These are phyloP conservation scores for Buceros bicornis DNA, from an alignment of 2,797 vertebrate genomes.

Conservation along the genomic window DNA sequence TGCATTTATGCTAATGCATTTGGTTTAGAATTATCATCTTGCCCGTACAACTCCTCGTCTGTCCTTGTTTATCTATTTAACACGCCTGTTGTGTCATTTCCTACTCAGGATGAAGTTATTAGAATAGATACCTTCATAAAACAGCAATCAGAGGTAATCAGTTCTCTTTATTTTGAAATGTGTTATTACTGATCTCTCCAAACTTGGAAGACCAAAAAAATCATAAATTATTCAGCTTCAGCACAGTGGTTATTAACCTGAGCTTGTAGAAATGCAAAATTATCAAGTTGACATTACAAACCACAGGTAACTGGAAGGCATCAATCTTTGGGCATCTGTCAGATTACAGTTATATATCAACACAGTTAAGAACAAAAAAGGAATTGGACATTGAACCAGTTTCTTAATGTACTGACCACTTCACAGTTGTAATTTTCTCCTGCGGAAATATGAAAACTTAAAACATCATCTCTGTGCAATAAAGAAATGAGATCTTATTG, in stretches of 20 bases:
- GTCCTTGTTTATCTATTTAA: slow-evolving; percentile 11
- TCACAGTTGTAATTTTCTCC: neutral
- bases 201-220: neutral
- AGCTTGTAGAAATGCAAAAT: neutral
- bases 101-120: neutral
- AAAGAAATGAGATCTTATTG: slow-evolving; percentile 33
- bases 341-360: neutral
- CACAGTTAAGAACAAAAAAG: neutral
- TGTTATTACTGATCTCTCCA: neutral
- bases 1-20: slow-evolving; percentile 54
- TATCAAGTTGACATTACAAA: slow-evolving; percentile 13
- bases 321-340: neutral
- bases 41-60: neutral
- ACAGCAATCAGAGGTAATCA: neutral
- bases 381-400: neutral
- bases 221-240: slow-evolving; percentile 1
- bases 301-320: slow-evolving; percentile 6
- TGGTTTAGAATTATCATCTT: slow-evolving; percentile 48
- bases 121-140: neutral
- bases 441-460: neutral
- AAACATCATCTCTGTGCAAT: neutral
- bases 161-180: neutral
- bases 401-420: neutral
- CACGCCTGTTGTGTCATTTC: neutral
- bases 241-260: neutral